Base-by-base conservation (phyloP, 2,113 vertebrate genomes). In the Cryptotis parvus region DNA sequence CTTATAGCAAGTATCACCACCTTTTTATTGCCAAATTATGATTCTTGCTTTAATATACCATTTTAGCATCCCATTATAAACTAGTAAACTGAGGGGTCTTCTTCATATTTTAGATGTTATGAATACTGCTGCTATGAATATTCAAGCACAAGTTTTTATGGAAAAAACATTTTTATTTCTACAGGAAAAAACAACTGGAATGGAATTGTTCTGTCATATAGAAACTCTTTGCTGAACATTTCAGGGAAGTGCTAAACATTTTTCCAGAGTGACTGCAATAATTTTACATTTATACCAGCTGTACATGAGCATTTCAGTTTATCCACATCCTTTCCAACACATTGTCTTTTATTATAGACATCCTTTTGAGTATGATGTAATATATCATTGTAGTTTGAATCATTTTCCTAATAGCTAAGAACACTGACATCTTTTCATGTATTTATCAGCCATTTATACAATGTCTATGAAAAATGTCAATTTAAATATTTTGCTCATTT, bases 321-420 rank as follows among this genome's bases (percentile, higher is more conserved):
- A 27, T 78, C 82, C 39, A 55, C 9, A 75, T 87, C n/a, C 33
- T 78, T 65, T 7, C 9, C 72, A 79, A n/a, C 1, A 72, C 14
- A 26, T 4, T 89, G 31, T 89, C 49, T 86, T 63, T 39, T 41
- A 83, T 65, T 69, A 15, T 7, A 78, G 27, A 4, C 22, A 91
- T 29, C 41, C 61, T 82, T 55, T 15, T 49, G 16, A 11, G 20
- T 52, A 76, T 43, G 27, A 90, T n/a, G 49, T 35, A 3, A 7
- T 49, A 70, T 61, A 45, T 74, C 22, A 52, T 52, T 61, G 29
- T 74, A 24, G 20, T 90, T 90, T 90, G 22, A 87, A 79, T 87
- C 35, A 66, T 58, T 92, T 92, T 63, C 39, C 27, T 85, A 45
- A 83, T 58, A 78, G 82, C 61, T 73, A 65, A 95, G 45, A 78